A percentile compares a stretch with the other conserved stretches of the same genome.
Conservation (phyloP, 2,797 vertebrate genomes). For the Atherinosoma microstoma region DNA sequence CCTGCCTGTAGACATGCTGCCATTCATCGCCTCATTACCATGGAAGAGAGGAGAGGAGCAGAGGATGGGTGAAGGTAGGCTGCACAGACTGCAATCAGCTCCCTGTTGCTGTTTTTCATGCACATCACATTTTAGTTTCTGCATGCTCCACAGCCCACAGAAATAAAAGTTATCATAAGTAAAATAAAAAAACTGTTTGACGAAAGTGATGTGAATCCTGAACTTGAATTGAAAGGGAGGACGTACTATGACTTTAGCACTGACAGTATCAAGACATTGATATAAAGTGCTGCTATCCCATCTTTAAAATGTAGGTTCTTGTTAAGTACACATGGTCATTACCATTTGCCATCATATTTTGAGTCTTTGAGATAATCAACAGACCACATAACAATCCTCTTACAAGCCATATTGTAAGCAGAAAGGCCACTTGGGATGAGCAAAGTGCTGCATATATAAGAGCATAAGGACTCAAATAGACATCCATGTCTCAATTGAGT, state of each 20-base stretch:
- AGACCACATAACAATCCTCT: background rate
- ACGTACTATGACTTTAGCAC: constrained; percentile 9
- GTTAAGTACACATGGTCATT: background rate
- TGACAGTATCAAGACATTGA: no score
- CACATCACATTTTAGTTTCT: constrained; percentile 50
- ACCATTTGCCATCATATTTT: background rate
- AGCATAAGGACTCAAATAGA: constrained; percentile 8
- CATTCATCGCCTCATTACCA: constrained; percentile 79
- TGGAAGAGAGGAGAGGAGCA: constrained; percentile 70
- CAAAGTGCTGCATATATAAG: background rate
- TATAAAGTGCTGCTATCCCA: background rate
- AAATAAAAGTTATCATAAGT: constrained; percentile 40
- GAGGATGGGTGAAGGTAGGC: constrained; percentile 66
- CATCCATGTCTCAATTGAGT: constrained; percentile 13
- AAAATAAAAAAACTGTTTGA: constrained; percentile 20
- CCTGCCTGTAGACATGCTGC: constrained; percentile 76
- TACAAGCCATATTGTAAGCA: background rate
- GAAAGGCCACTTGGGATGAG: constrained; percentile 7
- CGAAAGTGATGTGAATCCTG: constrained; percentile 2
- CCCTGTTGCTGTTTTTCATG: constrained; percentile 60
- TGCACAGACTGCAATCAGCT: constrained; percentile 70
- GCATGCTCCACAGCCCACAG: constrained; percentile 35
- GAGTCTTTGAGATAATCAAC: constrained; percentile 6
- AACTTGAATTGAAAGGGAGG: constrained; percentile 22
- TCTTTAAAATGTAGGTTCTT: background rate